Percentiles rank a stretch among this genome's conserved stretches.
These are phyloP conservation scores for Dolichoris vasculosae DNA, from an alignment of 1,140 invertebrate genomes.

Conservation along the genomic window DNA sequence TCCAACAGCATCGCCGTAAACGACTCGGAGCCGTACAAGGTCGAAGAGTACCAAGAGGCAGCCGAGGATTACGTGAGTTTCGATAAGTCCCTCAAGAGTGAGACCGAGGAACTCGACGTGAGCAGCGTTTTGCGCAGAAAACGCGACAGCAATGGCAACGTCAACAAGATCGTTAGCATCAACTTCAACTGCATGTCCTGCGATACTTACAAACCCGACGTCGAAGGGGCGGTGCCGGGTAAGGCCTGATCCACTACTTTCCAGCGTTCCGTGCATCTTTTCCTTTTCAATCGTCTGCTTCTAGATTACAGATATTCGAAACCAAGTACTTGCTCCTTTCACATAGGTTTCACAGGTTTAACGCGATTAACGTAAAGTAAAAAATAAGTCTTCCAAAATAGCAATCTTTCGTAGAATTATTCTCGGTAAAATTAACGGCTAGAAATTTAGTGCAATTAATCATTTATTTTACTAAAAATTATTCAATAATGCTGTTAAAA, in stretches of 20 bases:
- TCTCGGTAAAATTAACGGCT: not conserved
- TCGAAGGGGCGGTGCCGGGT: not conserved
- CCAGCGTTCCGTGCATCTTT: too few species aligned
- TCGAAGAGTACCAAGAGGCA: slow-evolving; percentile 71
- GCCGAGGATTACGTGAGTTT: slow-evolving; percentile 74
- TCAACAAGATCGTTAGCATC: slow-evolving; percentile 59
- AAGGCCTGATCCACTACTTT: not conserved
- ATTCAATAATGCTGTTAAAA: not conserved
- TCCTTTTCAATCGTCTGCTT: too few species aligned
- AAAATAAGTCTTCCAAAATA: too few species aligned
- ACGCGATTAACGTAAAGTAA: too few species aligned
- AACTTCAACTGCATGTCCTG: slow-evolving; percentile 35
- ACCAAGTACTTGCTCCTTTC: too few species aligned
- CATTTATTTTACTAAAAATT: not conserved
- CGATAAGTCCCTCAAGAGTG: slow-evolving; percentile 72
- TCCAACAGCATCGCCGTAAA: slow-evolving; percentile 71
- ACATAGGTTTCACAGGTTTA: too few species aligned
- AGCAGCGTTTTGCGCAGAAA: slow-evolving; percentile 51
- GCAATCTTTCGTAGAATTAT: too few species aligned
- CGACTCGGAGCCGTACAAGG: slow-evolving; percentile 68
- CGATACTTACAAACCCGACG: slow-evolving; percentile 62
- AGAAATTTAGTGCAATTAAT: not conserved
- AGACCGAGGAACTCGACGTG: slow-evolving; percentile 55
- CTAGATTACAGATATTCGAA: too few species aligned
- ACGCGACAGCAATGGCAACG: slow-evolving; percentile 16